Evolutionary conservation across 2,888 invertebrate species (phyloP).

Genomic region (Unio delphinus): DNA sequence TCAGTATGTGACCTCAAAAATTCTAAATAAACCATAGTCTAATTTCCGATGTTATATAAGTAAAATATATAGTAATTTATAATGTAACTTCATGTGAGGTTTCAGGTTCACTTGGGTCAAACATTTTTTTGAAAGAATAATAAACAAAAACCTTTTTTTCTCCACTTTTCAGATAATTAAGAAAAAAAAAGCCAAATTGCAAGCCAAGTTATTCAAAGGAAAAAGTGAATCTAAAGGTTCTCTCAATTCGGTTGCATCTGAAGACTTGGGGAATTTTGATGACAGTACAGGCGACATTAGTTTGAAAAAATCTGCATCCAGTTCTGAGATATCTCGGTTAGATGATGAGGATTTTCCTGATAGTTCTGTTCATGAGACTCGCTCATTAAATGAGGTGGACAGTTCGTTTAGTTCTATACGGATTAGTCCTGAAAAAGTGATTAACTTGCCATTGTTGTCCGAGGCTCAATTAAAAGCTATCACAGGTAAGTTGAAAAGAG

Average conservation of each 20-base stretch:
- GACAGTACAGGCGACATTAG: slow-evolving; percentile 29
- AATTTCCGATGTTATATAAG: no score
- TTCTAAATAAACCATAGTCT: no score
- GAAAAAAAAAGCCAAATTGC: slow-evolving; percentile 27
- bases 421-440: slow-evolving; percentile 63
- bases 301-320: slow-evolving; percentile 47
- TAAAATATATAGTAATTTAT: no score
- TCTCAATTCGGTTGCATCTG: slow-evolving; percentile 41
- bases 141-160: no score
- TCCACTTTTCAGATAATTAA: slow-evolving; percentile 28
- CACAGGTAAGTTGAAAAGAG: slow-evolving; percentile 53
- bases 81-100: no score
- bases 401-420: slow-evolving; percentile 46
- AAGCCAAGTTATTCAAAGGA: slow-evolving; percentile 19
- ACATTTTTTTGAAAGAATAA: no score
- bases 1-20: no score
- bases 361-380: slow-evolving; percentile 37
- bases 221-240: slow-evolving; percentile 31
- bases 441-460: slow-evolving; percentile 63
- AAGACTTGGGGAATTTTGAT: slow-evolving; percentile 46
- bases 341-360: slow-evolving; percentile 45
- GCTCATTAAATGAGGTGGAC: slow-evolving; percentile 54
- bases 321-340: slow-evolving; percentile 39
- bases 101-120: no score
- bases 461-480: slow-evolving; percentile 69